These are phyloP conservation scores for Cephus pygmeus DNA, from an alignment of 2,888 invertebrate genomes.

Conservation along the genomic window DNA sequence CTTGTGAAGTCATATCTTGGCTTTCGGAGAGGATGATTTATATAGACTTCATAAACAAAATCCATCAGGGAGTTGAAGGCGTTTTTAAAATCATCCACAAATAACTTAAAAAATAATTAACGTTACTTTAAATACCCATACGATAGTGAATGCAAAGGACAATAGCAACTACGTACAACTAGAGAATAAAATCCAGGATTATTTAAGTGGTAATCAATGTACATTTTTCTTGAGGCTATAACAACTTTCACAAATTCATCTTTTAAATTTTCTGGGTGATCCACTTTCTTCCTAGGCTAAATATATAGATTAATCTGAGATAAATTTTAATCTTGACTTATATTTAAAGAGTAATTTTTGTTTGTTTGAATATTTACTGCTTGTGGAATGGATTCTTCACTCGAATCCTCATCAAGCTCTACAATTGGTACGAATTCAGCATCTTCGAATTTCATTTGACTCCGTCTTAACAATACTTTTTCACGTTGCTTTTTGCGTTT, in stretches of 20 bases:
- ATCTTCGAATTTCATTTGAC: conserved; percentile 20
- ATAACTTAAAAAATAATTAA: conserved; percentile 31
- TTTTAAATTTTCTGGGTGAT: conserved; percentile 39
- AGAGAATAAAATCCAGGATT: conserved; percentile 60
- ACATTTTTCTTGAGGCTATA: conserved; percentile 48
- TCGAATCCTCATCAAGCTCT: conserved; percentile 34
- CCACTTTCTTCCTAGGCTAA: conserved; percentile 19
- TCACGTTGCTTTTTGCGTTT: conserved; percentile 37
- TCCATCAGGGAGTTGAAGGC: conserved; percentile 35
- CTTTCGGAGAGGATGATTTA: conserved; percentile 29
- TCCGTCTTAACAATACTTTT: conserved; percentile 33
- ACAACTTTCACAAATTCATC: conserved; percentile 43
- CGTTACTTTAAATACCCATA: background rate
- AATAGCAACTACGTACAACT: conserved; percentile 38
- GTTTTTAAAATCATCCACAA: conserved; percentile 44
- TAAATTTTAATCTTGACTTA: background rate
- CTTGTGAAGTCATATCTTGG: conserved; percentile 36
- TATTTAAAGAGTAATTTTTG: background rate
- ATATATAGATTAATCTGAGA: conserved; percentile 1
- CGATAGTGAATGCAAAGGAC: background rate
- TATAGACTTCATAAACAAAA: conserved; percentile 37
- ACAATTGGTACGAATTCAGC: conserved; percentile 10
- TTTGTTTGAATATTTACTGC: conserved; percentile 12
- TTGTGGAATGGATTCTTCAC: conserved; percentile 37
- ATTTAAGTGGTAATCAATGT: conserved; percentile 50